These are phyloP conservation scores for Tapera naevia DNA, from an alignment of 2,797 vertebrate genomes.

Conservation along the genomic window DNA sequence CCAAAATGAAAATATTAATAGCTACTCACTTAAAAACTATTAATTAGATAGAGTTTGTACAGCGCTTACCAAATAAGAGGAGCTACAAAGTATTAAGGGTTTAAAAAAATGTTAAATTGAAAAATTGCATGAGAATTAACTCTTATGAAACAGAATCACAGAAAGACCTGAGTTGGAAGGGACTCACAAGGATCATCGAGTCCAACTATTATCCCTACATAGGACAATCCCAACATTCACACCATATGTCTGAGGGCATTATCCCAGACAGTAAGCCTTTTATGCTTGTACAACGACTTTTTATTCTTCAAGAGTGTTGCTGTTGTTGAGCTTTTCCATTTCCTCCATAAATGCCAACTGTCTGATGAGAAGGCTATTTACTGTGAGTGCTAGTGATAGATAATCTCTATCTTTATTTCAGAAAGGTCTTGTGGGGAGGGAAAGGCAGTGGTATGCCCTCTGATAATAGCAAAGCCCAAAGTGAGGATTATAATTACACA, in stretches of 20 bases:
- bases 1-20: not conserved
- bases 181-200: no score
- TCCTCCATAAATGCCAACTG: constrained; percentile 1
- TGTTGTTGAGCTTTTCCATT: not conserved
- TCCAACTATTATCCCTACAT: no score
- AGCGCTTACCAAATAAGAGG: not conserved
- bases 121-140: not conserved
- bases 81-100: not conserved
- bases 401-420: not conserved
- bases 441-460: not conserved
- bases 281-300: not conserved
- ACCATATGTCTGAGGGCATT: no score
- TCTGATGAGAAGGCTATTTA: not conserved
- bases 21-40: not conserved
- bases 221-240: no score
- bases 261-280: not conserved
- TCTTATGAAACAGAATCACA: not conserved
- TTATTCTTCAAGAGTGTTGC: not conserved
- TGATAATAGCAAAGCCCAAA: not conserved
- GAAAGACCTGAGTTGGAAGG: no score
- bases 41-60: not conserved
- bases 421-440: not conserved
- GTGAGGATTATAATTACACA: not conserved
- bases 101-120: not conserved
- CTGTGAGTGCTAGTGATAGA: not conserved